Conservation (phyloP, 2,888 invertebrate genomes). For the Cataglyphis albicans region DNA sequence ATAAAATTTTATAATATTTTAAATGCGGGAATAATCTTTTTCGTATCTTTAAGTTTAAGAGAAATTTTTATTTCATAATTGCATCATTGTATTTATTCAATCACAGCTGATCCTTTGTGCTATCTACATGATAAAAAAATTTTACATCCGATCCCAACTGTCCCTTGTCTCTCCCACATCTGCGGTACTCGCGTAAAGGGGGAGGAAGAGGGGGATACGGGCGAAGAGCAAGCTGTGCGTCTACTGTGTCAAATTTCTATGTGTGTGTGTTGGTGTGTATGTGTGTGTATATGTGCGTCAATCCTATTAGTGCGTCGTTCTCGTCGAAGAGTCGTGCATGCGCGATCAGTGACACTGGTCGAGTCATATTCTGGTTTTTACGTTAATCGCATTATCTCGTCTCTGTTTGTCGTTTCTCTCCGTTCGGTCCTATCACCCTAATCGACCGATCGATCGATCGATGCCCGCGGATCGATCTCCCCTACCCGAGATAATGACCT, state of each 20-base stretch:
- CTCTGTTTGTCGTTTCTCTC: slow-evolving; percentile 50
- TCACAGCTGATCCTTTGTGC: slow-evolving; percentile 1
- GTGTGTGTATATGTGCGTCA: slow-evolving; percentile 21
- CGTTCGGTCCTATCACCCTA: slow-evolving; percentile 42
- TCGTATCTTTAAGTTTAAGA: slow-evolving; percentile 4
- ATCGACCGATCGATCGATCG: slow-evolving; percentile 39
- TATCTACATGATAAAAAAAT: background rate
- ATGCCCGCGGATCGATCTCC: slow-evolving; percentile 21
- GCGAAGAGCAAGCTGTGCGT: slow-evolving; percentile 46
- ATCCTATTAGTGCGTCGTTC: slow-evolving; percentile 55
- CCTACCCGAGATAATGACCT: slow-evolving; percentile 46
- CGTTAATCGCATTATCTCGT: slow-evolving; percentile 30
- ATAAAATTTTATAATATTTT: background rate
- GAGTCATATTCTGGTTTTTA: slow-evolving; percentile 27
- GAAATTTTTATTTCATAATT: background rate
- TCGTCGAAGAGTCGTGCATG: slow-evolving; percentile 60
- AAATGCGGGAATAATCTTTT: background rate
- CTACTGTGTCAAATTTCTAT: slow-evolving; percentile 32
- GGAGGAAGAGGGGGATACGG: background rate
- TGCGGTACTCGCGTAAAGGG: slow-evolving; percentile 21
- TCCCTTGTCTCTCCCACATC: slow-evolving; percentile 8
- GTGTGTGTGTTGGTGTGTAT: background rate
- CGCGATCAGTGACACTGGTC: slow-evolving; percentile 54
- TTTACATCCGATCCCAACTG: slow-evolving; percentile 15
- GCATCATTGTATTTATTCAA: background rate